Evolutionary conservation across 2,888 invertebrate genomes (phyloP).

Genomic region (Lomographa bimaculata): DNA sequence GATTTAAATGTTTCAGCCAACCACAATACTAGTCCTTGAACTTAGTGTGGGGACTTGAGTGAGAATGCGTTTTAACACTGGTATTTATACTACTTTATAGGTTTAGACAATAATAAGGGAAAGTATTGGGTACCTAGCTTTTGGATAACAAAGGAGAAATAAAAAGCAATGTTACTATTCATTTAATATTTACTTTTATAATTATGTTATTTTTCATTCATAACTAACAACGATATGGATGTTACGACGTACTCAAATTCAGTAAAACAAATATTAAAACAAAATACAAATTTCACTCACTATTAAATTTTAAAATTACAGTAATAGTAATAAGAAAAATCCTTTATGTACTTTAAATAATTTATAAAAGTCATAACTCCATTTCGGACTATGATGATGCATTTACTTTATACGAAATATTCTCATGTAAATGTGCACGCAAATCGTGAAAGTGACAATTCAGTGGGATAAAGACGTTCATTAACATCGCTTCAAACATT

Average conservation of each 20-base stretch:
- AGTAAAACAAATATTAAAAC: constrained; percentile 82
- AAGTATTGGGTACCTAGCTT: constrained; percentile 16
- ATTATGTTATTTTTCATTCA: constrained; percentile 83
- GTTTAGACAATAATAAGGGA: too few relatives aligned
- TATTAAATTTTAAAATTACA: constrained; percentile 82
- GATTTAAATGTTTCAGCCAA: too few relatives aligned
- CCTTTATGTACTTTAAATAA: constrained; percentile 71
- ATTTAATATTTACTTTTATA: constrained; percentile 84
- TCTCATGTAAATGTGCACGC: constrained; percentile 76
- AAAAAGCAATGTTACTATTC: constrained; percentile 79
- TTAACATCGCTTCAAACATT: constrained; percentile 76
- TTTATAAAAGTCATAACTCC: constrained; percentile 79
- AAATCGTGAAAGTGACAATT: constrained; percentile 79
- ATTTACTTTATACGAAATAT: constrained; percentile 58
- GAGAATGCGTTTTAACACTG: too few relatives aligned
- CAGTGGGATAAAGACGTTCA: constrained; percentile 75
- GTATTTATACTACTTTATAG: too few relatives aligned
- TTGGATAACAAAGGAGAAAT: too few relatives aligned
- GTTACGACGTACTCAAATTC: constrained; percentile 83
- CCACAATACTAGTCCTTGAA: too few relatives aligned
- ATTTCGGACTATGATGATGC: constrained; percentile 64
- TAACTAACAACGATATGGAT: constrained; percentile 84
- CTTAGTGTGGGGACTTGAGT: too few relatives aligned
- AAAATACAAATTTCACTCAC: constrained; percentile 83
- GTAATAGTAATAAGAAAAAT: constrained; percentile 79